Evolutionary conservation across 1,140 invertebrate genomes (phyloP).

Genomic region (Macrobrachium nipponense): DNA sequence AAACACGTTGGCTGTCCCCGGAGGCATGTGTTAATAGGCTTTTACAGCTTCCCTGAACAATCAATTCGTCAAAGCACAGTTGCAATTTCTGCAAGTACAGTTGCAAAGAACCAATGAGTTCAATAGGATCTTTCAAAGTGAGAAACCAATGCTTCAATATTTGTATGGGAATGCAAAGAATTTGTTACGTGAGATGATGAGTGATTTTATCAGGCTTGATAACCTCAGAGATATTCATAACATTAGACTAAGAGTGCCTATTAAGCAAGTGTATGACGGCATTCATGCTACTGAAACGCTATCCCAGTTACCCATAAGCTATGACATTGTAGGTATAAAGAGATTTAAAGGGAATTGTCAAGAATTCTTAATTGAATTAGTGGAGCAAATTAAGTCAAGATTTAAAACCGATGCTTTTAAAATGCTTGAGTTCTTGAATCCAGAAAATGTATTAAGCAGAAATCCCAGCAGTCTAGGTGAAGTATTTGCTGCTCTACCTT

Average conservation of each 20-base stretch:
- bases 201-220: not conserved
- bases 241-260: not conserved
- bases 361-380: slow-evolving; percentile 3
- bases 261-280: not conserved
- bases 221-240: not conserved
- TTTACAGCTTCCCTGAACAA: not conserved
- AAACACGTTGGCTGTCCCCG: not conserved
- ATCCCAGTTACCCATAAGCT: not conserved
- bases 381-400: slow-evolving; percentile 7
- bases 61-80: not conserved
- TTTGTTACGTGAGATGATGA: not conserved
- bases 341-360: not conserved
- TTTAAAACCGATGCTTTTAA: slow-evolving; percentile 33
- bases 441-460: slow-evolving; percentile 15
- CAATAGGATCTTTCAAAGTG: not conserved
- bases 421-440: slow-evolving; percentile 15
- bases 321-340: not conserved
- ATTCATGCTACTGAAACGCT: not conserved
- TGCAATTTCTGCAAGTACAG: not conserved
- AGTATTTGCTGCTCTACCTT: slow-evolving; percentile 23
- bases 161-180: not conserved
- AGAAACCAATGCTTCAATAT: not conserved
- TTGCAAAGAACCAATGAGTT: slow-evolving; percentile 7
- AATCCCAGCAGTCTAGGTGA: slow-evolving; percentile 25
- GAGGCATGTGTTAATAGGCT: not conserved